Evolutionary conservation across 2,888 invertebrate species (phyloP), one percentile per base, ranked within the genome.

Genomic region (Timandra comae): DNA sequence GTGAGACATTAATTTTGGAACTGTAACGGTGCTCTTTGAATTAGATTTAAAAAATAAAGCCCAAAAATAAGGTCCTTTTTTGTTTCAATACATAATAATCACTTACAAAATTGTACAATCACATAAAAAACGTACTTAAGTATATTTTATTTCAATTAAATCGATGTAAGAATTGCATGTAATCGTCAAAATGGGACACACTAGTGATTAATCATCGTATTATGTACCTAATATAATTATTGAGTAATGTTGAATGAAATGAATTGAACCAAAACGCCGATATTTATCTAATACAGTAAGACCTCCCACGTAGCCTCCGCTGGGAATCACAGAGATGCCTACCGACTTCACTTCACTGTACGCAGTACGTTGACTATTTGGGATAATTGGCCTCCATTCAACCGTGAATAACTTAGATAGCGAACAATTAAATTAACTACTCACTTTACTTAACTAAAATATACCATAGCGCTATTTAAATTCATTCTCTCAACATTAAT

Each of bases 301-400:
- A 73, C 72, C 72, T 62, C 73, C 73, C 73, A 71, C 68, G 62
- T 56, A 47, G 69, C 41, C 37, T 41, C 30, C 27, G 40, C 41
- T 38, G 35, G 43, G 46, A 51, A 40, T 44, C 43, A 45, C 16
- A 16, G 16, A 16, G 16, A n/a, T n/a, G n/a, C n/a, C n/a, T 16
- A 16, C 16, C 16, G 6, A 16, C 16, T 16, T 16, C 16, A 16
- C 16, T n/a, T n/a, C n/a, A n/a, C n/a, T n/a, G 37, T 43, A 49
- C 48, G 41, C 43, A 38, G 25, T 46, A 55, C 28, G 48, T 49
- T 29, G 46, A 50, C 52, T 52, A 60, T 67, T 65, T 51, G 46
- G 56, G 52, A 67, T 70, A 64, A 63, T 64, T 66, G 64, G 49
- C 43, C 51, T 50, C 55, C 51, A 42, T 51, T 59, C 52, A 46